Conservation (phyloP, 2,888 invertebrate species). For the Zygothrica quintamaculata region DNA sequence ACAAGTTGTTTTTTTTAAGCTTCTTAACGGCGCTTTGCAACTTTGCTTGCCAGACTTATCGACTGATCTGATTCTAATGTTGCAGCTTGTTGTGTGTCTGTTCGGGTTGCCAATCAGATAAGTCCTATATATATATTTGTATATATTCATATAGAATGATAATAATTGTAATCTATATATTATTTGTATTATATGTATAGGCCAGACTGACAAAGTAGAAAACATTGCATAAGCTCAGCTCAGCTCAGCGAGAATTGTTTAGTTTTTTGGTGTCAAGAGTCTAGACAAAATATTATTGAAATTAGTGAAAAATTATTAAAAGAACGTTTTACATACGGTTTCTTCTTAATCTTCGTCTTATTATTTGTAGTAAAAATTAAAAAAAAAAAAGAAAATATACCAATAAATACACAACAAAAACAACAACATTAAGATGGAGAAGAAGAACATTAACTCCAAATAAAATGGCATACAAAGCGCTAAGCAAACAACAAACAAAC, state of each 20-base stretch:
- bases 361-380: conserved; percentile 43
- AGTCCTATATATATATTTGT: conserved; percentile 9
- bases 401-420: conserved; percentile 53
- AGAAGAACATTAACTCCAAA: conserved; percentile 15
- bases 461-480: conserved; percentile 37
- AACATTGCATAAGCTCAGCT: conserved; percentile 26
- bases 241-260: not conserved
- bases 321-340: conserved; percentile 18
- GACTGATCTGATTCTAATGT: conserved; percentile 57
- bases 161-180: conserved; percentile 2
- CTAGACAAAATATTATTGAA: conserved; percentile 12
- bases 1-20: conserved; percentile 46
- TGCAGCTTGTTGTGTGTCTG: conserved; percentile 50
- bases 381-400: conserved; percentile 39
- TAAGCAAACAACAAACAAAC: conserved; percentile 66
- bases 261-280: conserved; percentile 5
- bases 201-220: conserved; percentile 31
- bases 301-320: too few species aligned
- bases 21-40: conserved; percentile 39
- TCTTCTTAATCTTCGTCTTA: too few species aligned
- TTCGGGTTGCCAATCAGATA: conserved; percentile 60
- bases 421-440: conserved; percentile 10
- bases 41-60: conserved; percentile 39
- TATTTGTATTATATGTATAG: not conserved
- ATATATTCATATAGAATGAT: too few species aligned